Conservation (phyloP, 2,888 invertebrate genomes). For the Bombyx huttoni region DNA sequence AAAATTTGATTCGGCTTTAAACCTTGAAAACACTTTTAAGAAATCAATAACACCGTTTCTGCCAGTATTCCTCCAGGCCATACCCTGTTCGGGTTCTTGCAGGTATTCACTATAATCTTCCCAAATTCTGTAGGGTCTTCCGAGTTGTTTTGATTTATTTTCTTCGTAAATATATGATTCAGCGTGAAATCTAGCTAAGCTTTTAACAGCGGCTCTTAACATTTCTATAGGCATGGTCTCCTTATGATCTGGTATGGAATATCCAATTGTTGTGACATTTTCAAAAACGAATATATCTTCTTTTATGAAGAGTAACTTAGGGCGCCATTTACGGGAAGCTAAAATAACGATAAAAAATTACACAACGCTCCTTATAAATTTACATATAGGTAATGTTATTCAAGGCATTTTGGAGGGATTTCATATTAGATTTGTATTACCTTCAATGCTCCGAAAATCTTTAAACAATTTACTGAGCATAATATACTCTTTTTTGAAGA, state of each 20-base stretch:
- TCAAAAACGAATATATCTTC: conserved; percentile 53
- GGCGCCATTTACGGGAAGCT: conserved; percentile 44
- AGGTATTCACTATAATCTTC: conserved; percentile 42
- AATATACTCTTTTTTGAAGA: conserved; percentile 45
- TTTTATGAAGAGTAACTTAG: conserved; percentile 28
- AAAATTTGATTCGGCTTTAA: conserved; percentile 29
- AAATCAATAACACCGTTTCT: conserved; percentile 44
- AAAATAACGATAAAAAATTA: conserved; percentile 6
- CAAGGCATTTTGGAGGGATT: no score
- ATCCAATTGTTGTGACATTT: conserved; percentile 39
- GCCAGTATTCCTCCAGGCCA: conserved; percentile 43
- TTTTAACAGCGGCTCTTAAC: conserved; percentile 42
- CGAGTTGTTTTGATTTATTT: conserved; percentile 33
- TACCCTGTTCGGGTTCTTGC: conserved; percentile 26
- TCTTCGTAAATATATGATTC: conserved; percentile 60
- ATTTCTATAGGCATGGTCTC: conserved; percentile 40
- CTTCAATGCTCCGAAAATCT: conserved; percentile 29
- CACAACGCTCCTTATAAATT: no score
- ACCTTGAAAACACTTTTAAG: conserved; percentile 39
- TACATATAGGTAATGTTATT: no score
- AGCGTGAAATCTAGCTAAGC: conserved; percentile 64
- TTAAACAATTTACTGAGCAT: conserved; percentile 42
- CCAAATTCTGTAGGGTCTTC: conserved; percentile 43
- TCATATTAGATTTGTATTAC: no score
- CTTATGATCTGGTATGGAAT: conserved; percentile 34